Conservation (phyloP, 2,113 vertebrate genomes). For the Scomber scombrus region DNA sequence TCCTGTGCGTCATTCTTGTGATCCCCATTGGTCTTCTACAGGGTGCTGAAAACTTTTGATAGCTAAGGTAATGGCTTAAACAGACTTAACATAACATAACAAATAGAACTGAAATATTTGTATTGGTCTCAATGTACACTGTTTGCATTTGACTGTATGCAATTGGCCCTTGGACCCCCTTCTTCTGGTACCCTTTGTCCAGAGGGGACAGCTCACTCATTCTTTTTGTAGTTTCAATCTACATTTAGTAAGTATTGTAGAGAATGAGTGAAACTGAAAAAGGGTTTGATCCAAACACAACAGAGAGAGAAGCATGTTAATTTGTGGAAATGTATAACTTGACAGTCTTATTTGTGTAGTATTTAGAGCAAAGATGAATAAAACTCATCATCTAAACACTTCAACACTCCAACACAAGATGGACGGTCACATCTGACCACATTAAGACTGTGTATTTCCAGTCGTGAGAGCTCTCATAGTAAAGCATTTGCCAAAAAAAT, state of each 20-base stretch:
- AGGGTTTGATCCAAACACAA: not conserved
- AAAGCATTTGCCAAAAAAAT: not conserved
- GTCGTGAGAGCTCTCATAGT: not conserved
- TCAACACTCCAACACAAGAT: not conserved
- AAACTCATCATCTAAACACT: not conserved
- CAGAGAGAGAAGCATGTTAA: not conserved
- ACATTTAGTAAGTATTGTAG: not conserved
- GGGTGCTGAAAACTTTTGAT: too few relatives aligned
- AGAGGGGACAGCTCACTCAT: constrained; percentile 4
- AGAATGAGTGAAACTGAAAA: not conserved
- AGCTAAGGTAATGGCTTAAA: too few relatives aligned
- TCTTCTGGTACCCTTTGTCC: too few relatives aligned
- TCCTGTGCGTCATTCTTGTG: too few relatives aligned
- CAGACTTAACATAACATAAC: too few relatives aligned
- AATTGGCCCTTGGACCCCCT: too few relatives aligned
- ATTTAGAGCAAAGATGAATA: constrained; percentile 9
- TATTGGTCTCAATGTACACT: too few relatives aligned
- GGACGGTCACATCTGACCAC: too few relatives aligned
- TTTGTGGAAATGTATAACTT: not conserved
- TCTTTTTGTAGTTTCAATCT: not conserved
- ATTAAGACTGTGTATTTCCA: not conserved
- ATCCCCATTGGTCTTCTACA: too few relatives aligned
- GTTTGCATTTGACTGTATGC: too few relatives aligned
- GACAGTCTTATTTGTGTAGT: not conserved
- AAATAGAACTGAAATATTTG: too few relatives aligned